phyloP scores from a whole-genome alignment of 2,797 vertebrate species.

The Epinephelus awoara region DNA sequence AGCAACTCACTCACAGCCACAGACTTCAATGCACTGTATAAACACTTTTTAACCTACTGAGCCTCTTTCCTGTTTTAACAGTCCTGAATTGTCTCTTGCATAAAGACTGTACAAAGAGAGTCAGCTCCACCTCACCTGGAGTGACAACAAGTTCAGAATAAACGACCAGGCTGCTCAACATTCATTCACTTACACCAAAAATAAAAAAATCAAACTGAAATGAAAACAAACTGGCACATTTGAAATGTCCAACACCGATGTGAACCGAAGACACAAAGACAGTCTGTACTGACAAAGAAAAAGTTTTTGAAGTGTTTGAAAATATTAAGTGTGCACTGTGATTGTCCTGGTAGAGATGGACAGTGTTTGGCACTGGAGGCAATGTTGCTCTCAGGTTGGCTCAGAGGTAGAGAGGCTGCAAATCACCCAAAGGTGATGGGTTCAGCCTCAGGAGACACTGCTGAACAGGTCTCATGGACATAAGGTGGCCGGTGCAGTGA shows the following conservation, averaged over 20 bases:
- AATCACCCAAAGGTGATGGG: not conserved
- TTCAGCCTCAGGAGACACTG: slow-evolving; percentile 4
- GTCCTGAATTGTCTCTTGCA: slow-evolving; percentile 19
- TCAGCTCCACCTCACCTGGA: slow-evolving; percentile 9
- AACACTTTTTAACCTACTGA: not conserved
- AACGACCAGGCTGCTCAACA: not conserved
- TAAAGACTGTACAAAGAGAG: slow-evolving; percentile 23
- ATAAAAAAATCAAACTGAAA: slow-evolving; percentile 67
- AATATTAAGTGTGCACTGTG: not conserved
- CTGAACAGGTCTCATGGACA: too few species aligned
- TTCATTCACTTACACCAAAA: slow-evolving; percentile 7
- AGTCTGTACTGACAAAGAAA: not conserved
- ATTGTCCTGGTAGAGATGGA: not conserved
- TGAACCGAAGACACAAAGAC: not conserved
- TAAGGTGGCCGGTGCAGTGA: not conserved
- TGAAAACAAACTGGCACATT: slow-evolving; percentile 22
- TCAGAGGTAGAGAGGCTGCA: slow-evolving; percentile 51
- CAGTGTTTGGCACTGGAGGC: slow-evolving; percentile 13
- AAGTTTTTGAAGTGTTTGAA: too few species aligned
- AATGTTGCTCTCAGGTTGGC: slow-evolving; percentile 10
- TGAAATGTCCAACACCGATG: slow-evolving; percentile 14
- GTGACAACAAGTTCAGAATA: slow-evolving; percentile 4
- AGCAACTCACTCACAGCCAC: slow-evolving; percentile 27
- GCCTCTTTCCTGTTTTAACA: not conserved
- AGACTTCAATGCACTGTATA: slow-evolving; percentile 8